Evolutionary conservation across 2,888 invertebrate genomes (phyloP), one percentile per base, ranked within the genome.

Genomic region (Epinotia ramella): DNA sequence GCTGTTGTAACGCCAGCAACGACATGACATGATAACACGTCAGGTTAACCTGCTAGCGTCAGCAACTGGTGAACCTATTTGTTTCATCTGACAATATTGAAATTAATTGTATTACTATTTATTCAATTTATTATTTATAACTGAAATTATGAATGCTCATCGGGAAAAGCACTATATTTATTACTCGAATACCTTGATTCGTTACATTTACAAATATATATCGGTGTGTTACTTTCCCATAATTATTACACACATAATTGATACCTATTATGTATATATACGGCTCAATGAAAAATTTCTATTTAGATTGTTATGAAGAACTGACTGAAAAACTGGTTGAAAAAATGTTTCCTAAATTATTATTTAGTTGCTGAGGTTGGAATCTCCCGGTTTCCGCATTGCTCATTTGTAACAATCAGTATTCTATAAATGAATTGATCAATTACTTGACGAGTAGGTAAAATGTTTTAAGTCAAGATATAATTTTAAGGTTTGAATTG

Each of bases 341-440:
- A 0, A 24, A 11, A 46, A 33, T 46, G 18, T 59, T 24, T 28
- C 46, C 46, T 66, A 20, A 56, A 66, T 20, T 12, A 18, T n/a
- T 49, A 18, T 20, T 73, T 28, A 66, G 33, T 20, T 28, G 11
- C 18, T 7, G 49, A 46, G 65, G 60, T 66, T 49, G 59, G 49
- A 67, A 67, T 67, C 66, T 73, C 66, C 33, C 53, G 20, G 33
- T 73, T 20, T 67, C 60, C 70, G 24, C 28, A 84, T 89, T 91
- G 91, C 91, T 92, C 90, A 91, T 85, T 80, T 73, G 75, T 80
- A 83, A 85, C 83, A 86, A 85, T 84, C 91, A 89, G 92, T 91
- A 91, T 92, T 91, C 85, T 88, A 84, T 86, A 87, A 86, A 86
- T 86, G 85, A 83, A 85, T 86, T 87, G 87, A 88, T 89, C 85